These are phyloP conservation scores for Rhegmatorhina hoffmannsi DNA, from an alignment of 2,113 vertebrate genomes.

Conservation along the genomic window DNA sequence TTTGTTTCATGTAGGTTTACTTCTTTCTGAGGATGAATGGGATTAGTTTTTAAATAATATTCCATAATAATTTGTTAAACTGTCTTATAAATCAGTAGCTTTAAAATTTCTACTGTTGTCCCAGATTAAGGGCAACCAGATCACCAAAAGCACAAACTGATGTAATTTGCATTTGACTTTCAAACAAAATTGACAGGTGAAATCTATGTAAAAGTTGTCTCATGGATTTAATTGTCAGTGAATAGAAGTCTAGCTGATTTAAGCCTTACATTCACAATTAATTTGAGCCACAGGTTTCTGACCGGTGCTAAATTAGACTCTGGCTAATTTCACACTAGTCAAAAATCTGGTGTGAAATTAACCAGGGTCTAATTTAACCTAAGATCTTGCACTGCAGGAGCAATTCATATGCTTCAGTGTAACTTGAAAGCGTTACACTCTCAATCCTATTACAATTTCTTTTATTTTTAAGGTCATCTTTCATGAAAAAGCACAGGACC, in stretches of 20 bases:
- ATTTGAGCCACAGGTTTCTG: slow-evolving; percentile 35
- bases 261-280: slow-evolving; percentile 31
- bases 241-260: not conserved
- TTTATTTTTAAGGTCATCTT: slow-evolving; percentile 37
- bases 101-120: not conserved
- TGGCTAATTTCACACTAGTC: slow-evolving; percentile 43
- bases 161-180: slow-evolving; percentile 26
- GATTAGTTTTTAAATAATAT: not conserved
- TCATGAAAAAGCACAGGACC: slow-evolving; percentile 35
- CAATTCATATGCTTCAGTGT: slow-evolving; percentile 15
- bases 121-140: not conserved
- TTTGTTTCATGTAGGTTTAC: not conserved
- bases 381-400: slow-evolving; percentile 24
- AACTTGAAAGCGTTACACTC: not conserved
- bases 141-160: not conserved
- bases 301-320: slow-evolving; percentile 57
- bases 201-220: not conserved
- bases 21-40: not conserved
- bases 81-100: not conserved
- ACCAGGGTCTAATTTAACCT: slow-evolving; percentile 38
- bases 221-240: not conserved
- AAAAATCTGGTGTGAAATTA: slow-evolving; percentile 56
- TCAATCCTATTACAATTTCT: not conserved
- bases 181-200: not conserved
- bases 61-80: not conserved